Base-by-base conservation (phyloP, 2,888 invertebrate species). In the Sinohyriopsis cumingii region DNA sequence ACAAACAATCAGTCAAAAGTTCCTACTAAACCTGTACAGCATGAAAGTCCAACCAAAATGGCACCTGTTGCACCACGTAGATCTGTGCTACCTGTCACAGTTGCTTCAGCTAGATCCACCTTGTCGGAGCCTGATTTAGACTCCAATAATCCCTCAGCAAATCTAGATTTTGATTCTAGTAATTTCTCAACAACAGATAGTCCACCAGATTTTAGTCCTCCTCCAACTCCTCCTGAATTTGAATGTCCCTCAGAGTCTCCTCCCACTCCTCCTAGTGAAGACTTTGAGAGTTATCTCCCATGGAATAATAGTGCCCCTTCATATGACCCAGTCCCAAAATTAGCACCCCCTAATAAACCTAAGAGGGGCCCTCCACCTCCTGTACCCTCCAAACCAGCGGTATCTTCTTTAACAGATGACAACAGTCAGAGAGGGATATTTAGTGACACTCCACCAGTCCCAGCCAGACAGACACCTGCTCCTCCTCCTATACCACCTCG, bases 401-500 rank as follows among this genome's bases (percentile, higher is more conserved):
- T 69, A 45, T 63, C 74, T 63, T 56, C 69, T 61, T 71, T 68
- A 45, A 54, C 68, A 28, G 68, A 69, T 12, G 57, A 59, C 25
- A 53, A 67, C 66, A 68, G 65, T 71, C 67, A 72, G 55, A n/a
- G 55, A 33, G 45, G 65, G 57, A 66, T 59, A 57, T 62, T 56
- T 5, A 24, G 62, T 56, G 70, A 63, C 28, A 66, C 67, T 53
- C 81, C 79, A n/a, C 79, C 78, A 68, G 83, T 79, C 7, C 80
- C 79, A 9, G 60, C 74, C 57, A 68, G 80, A 20, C 75, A 80
- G 24, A 75, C 78, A 45, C 69, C 68, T n/a, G 78, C 78, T 18
- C 84, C 84, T 18, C 84, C 84, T 7, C 82, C 82, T 70, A 80
- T 84, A 19, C 85, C 85, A 9, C 45, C 45, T 45, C 45, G 45